Percentiles rank a stretch among this genome's conserved stretches.
phyloP scores from a whole-genome alignment of 1,140 invertebrate genomes.

The Cydia strobilella region DNA sequence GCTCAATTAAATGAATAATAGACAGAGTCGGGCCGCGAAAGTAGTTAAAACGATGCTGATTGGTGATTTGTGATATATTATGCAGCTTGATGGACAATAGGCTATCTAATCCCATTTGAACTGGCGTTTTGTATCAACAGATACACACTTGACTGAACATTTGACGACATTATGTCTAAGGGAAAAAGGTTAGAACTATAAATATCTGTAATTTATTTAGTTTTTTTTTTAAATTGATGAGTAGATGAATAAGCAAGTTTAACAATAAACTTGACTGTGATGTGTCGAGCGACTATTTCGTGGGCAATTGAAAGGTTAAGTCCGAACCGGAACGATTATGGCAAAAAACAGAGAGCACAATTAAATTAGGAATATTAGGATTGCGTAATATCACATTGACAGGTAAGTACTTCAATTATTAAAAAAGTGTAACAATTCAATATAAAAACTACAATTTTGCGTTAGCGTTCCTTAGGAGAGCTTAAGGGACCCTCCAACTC shows the following conservation, averaged over 20 bases:
- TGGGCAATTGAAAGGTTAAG: background rate
- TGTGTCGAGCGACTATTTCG: background rate
- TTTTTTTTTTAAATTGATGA: background rate
- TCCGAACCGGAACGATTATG: background rate
- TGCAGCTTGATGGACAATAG: conserved; percentile 8
- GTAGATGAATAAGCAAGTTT: background rate
- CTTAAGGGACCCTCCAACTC: background rate
- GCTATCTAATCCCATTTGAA: conserved; percentile 9
- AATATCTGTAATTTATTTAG: background rate
- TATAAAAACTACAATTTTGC: no score
- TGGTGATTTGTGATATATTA: conserved; percentile 13
- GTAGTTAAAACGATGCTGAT: conserved; percentile 31
- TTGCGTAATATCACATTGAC: background rate
- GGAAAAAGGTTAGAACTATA: no score
- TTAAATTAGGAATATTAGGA: background rate
- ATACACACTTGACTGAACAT: background rate
- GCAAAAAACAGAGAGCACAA: background rate
- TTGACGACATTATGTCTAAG: background rate
- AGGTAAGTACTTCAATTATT: no score
- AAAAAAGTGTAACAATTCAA: no score
- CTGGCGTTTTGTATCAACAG: background rate
- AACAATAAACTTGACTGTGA: background rate
- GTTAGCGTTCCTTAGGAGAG: no score
- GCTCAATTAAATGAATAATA: conserved; percentile 61
- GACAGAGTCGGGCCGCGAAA: conserved; percentile 34